Evolutionary conservation across 2,113 vertebrate genomes (phyloP), one percentile per base, ranked within the genome.

Genomic region (Alligator sinensis): DNA sequence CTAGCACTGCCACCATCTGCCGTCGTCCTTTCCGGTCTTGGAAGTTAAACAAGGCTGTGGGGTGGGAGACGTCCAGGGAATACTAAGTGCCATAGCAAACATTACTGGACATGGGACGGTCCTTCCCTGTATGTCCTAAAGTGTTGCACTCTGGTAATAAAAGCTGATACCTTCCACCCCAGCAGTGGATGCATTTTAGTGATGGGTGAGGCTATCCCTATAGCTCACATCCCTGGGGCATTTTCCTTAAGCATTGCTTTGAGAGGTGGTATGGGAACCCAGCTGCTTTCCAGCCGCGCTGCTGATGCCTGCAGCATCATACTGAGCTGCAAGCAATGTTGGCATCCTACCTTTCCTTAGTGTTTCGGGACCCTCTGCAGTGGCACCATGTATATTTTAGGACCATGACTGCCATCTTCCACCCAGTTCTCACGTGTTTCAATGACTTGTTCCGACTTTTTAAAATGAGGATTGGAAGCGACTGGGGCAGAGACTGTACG

Each of bases 81-180:
- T 34, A 4, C 57, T 78, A 2, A 27, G 54, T 83, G 87, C 93
- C 84, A 38, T 79, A 66, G 25, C 57, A 78, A 70, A 18, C 57
- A 54, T 7, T 6, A 16, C 0, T 70, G 9, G 17, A 54, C 62
- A 0, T 10, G 59, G 79, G 64, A 72, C 1, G 58, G 13, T 5
- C 6, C 61, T 6, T 34, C 4, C 0, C 62, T 78, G 59, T 84
- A 8, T 80, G 77, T 74, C 34, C 27, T 21, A 4, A 86, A 70
- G 58, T 16, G 17, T 5, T 11, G 38, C 28, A 58, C 0, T 1
- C 28, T 0, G 0, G 25, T 24, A 7, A 4, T 57, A 77, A 62
- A 19, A 70, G 68, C n/a, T 70, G n/a, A n/a, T 70, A 30, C 68
- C 68, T 70, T 70, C 68, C 68, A 34, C 34, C 18, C 68, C 68